Evolutionary conservation across 2,113 vertebrate species (phyloP), one percentile per base, ranked within the genome.

Genomic region (Antigone vipio): DNA sequence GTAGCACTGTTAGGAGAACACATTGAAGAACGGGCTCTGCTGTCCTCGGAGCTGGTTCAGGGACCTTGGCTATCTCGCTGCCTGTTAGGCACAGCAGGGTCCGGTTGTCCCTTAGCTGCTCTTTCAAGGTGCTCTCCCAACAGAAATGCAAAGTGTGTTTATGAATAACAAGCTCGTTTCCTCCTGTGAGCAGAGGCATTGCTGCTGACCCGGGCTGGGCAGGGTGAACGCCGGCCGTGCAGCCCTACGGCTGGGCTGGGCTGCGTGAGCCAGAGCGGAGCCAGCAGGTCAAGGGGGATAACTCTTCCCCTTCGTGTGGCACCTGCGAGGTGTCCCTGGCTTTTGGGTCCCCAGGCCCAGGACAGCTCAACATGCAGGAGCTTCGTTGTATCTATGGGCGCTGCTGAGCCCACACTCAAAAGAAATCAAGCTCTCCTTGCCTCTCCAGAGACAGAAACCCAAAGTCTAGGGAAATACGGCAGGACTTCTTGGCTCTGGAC

Each of bases 1-100:
- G 0, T 1, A 14, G 42, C 55, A 9, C 50, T 44, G 18, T 2
- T 9, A 7, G 60, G 49, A 49, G 63, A 55, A 23, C 2, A 4
- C 7, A 6, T 30, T 10, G 45, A 34, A 53, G 49, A 53, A 34
- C 0, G 0, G 24, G 69, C 42, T 85, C 16, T 69, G 89, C 47
- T 47, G 49, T 12, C 24, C 40, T 2, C 3, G 6, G 79, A 53
- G 79, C 35, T 77, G 55, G 19, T 14, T 74, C 34, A 30, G 53
- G 53, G 59, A 42, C 1, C 52, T 26, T 38, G 55, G 50, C 50
- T 32, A 0, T 44, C n/a, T 73, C 5, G 0, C 68, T n/a, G 50
- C 27, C 34, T 23, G 22, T 45, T 5, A 29, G 63, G 26, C 38
- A 35, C 30, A 34, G 63, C 3, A 52, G 5, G 9, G 14, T 12